Conservation (phyloP, 2,888 invertebrate species). For the Hyposoter didymator region DNA sequence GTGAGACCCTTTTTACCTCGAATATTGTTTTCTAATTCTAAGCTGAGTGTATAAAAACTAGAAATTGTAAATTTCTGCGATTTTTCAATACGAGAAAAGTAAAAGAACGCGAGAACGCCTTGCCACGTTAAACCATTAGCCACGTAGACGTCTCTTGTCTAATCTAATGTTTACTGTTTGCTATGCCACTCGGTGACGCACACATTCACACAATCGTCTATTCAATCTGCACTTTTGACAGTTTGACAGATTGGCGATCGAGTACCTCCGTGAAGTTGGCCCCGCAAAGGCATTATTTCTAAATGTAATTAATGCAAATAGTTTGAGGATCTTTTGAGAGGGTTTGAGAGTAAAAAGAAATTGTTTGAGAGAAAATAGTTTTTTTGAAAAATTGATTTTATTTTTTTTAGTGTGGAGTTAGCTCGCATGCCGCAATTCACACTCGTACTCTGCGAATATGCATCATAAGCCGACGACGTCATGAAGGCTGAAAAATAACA, state of each 20-base stretch:
- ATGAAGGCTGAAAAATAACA: not conserved
- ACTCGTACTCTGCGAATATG: too few relatives aligned
- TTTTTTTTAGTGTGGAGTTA: too few relatives aligned
- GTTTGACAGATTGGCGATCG: not conserved
- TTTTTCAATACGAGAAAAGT: not conserved
- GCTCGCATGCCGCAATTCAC: too few relatives aligned
- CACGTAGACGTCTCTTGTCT: slow-evolving; percentile 54
- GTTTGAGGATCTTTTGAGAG: slow-evolving; percentile 6
- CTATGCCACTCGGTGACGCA: not conserved
- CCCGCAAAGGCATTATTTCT: not conserved
- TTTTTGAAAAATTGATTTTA: too few relatives aligned
- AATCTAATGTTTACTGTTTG: slow-evolving; percentile 56
- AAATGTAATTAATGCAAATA: slow-evolving; percentile 6
- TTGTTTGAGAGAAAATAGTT: too few relatives aligned
- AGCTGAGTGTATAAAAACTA: not conserved
- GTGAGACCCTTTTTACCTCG: not conserved
- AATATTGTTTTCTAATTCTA: not conserved
- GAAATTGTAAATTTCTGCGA: not conserved
- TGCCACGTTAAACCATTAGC: slow-evolving; percentile 37
- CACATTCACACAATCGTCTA: not conserved
- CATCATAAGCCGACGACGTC: too few relatives aligned
- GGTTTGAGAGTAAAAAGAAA: too few relatives aligned
- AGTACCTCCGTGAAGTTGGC: slow-evolving; percentile 2
- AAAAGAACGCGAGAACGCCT: slow-evolving; percentile 15
- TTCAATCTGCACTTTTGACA: not conserved